Evolutionary conservation across 2,113 vertebrate species (phyloP), one percentile per base, ranked within the genome.

Genomic region (Cichladusa arquata): DNA sequence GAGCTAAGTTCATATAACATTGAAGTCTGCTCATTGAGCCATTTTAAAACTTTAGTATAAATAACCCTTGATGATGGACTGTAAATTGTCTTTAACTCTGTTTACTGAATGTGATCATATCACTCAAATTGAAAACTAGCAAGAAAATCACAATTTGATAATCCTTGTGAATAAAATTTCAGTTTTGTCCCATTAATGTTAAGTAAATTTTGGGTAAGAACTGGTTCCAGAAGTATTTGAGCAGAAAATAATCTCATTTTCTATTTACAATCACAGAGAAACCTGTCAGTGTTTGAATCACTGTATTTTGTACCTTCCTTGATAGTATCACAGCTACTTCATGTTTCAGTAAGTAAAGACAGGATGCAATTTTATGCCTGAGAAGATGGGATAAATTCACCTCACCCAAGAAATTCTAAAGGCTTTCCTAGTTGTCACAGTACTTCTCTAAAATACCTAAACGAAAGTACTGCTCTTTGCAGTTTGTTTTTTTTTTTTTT

Each of bases 1-100:
- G 11, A 19, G 17, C 13, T 38, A 17, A 54, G 8, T 84, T 83
- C 7, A 23, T 11, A 12, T 3, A 22, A 1, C 0, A 0, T 26
- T 69, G 26, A 77, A 12, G 6, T 24, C 48, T 80, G 14, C 17
- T 57, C 29, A 65, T 2, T 57, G 16, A 34, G 25, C 9, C 34
- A 29, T 40, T 74, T 57, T 8, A 34, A 91, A 89, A 65, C 6
- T 44, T 76, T 66, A 40, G 9, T 1, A 2, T 38, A 86, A 86
- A 51, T 42, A 67, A 38, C 1, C 2, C 7, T 44, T 61, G 24
- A 61, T 34, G 26, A 56, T 0, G 1, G 61, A 56, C 26, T 25
- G 4, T n/a, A 11, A 14, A 1, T 65, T 58, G 16, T 38, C 26
- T 3, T 10, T 57, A 19, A 26, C 4, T 54, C 5, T 61, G 8